Base-by-base conservation (phyloP, 2,888 invertebrate species). In the Biston stratarius region DNA sequence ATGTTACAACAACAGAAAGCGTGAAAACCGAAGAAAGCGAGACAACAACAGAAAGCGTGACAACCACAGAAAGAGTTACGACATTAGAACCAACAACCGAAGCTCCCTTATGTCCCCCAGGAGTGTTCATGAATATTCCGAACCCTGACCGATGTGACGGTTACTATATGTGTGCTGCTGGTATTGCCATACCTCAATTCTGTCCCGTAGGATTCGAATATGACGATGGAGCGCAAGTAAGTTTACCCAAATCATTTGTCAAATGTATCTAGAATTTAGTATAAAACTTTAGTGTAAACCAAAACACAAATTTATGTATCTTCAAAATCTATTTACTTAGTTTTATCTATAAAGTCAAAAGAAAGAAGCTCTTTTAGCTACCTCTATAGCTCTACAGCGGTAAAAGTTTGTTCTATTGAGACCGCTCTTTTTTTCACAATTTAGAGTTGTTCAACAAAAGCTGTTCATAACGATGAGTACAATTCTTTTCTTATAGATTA, bases 141-240 rank as follows among this genome's bases (percentile, higher is more conserved):
- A 67, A 76, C 36, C 74, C 70, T 44, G 64, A 69, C 8, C 12
- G 55, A 7, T 76, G 76, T 58, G 61, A 71, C 6, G 61, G 68
- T 0, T 83, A 76, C 53, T 78, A 69, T 49, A 67, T 80, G 57
- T 83, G 82, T 44, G 55, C 71, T 6, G 67, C 67, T 7, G 79
- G 78, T 0, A 53, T 55, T 0, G 60, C 75, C 0, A 53, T 80
- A n/a, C 69, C 61, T 6, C 55, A 76, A 40, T 67, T 42, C 40
- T 85, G 85, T 52, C 64, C 71, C 0, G 67, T 71, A 1, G 82
- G 81, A 3, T 73, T 76, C 6, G 80, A 84, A 65, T 80, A 78
- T 59, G 80, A 83, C 65, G 68, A 70, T 34, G 61, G 47, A 12
- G 24, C 58, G 7, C 65, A 58, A 63, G 81, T 79, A 70, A 76